Percentiles rank a stretch among this genome's conserved stretches.
phyloP scores from a whole-genome alignment of 2,113 vertebrate genomes.

The Talpa occidentalis region DNA sequence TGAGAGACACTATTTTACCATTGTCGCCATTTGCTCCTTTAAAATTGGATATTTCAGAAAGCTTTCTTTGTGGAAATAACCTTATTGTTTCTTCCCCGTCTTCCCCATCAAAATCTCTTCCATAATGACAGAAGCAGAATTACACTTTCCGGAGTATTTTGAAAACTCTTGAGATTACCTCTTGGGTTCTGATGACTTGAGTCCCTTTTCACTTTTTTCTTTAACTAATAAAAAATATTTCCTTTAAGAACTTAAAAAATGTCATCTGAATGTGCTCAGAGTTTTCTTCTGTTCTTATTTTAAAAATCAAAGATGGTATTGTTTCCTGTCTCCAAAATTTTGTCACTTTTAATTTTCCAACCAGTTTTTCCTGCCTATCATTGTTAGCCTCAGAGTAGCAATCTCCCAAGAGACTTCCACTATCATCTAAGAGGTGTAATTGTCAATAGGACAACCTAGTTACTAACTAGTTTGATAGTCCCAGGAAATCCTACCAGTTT shows the following conservation, averaged over 20 bases:
- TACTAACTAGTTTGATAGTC: not conserved
- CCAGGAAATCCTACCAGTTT: not conserved
- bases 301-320: not conserved
- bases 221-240: not conserved
- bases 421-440: not conserved
- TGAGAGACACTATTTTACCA: not conserved
- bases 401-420: conserved; percentile 36
- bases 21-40: not conserved
- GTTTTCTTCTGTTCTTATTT: conserved; percentile 5
- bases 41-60: not conserved
- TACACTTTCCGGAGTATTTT: not conserved
- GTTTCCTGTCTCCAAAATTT: conserved; percentile 29
- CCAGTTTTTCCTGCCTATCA: conserved; percentile 37
- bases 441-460: not conserved
- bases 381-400: conserved; percentile 42
- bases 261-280: not conserved
- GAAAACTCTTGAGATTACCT: not conserved
- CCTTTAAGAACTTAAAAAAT: not conserved
- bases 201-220: not conserved
- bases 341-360: conserved; percentile 41
- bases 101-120: not conserved
- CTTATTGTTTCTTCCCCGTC: not conserved
- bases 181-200: not conserved
- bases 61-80: not conserved
- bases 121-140: not conserved